Evolutionary conservation across 1,140 invertebrate genomes (phyloP).

Genomic region (Propsilocerus akamusi): DNA sequence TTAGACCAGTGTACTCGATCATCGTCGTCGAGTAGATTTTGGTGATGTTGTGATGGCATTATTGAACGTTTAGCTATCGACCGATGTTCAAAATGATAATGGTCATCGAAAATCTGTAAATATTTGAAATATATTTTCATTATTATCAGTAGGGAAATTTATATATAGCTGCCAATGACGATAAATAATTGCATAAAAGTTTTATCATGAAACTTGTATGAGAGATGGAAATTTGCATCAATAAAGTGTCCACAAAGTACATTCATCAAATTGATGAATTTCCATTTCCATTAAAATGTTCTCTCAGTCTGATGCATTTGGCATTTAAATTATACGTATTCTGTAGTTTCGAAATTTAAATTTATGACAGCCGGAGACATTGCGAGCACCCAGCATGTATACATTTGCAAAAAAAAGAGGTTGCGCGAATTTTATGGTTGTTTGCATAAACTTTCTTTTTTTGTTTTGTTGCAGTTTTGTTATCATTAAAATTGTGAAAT

Average conservation of each 20-base stretch:
- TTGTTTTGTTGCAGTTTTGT: not conserved
- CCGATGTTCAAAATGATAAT: conserved; percentile 64
- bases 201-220: not conserved
- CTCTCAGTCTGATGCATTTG: not conserved
- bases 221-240: not conserved
- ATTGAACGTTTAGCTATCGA: conserved; percentile 52
- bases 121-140: too few species aligned
- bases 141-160: not conserved
- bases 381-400: not conserved
- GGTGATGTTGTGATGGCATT: conserved; percentile 42
- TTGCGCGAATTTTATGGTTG: conserved; percentile 1
- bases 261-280: not conserved
- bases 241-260: not conserved
- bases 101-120: conserved; percentile 57
- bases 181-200: not conserved
- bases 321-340: not conserved
- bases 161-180: too few species aligned
- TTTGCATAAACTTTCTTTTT: conserved; percentile 3
- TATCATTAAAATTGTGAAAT: too few species aligned
- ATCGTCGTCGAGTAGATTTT: conserved; percentile 43
- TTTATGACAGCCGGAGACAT: not conserved
- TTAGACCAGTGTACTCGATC: conserved; percentile 47
- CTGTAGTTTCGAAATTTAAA: not conserved
- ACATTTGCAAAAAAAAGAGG: not conserved
- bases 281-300: not conserved